Base-by-base conservation (phyloP, 1,140 invertebrate species). In the Drosophila suzukii region DNA sequence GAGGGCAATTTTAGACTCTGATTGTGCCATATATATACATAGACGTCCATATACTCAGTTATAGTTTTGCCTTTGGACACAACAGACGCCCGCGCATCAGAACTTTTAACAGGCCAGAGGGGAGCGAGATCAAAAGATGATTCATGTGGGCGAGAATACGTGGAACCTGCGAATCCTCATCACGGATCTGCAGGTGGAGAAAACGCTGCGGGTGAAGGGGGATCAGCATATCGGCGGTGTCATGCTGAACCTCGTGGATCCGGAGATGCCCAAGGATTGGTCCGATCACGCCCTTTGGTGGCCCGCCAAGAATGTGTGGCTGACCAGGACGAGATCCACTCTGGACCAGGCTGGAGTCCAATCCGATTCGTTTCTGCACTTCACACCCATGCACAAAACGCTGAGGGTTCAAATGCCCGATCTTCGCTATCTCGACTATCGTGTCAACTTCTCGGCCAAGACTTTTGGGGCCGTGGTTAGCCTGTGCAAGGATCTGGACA, bases 231-330 rank as follows among this genome's bases (percentile, higher is more conserved):
- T 99, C 92, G 99, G 99, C 57, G 98, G 98, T 78, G 97, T 99
- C 56, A 99, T 99, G 98, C 95, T 99, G 58, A 96, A 97, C 92
- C 95, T 99, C 53, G 99, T 99, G 53, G 98, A 99, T 92, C 97
- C 98, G 97, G 97, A 97, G 93, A 96, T 98, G 83, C 95, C 96
- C 2, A 96, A 98, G 93, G 98, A 99, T 93, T 99, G 98, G 98
- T 99, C 98, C 27, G 99, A 99, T 93, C 98, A 99, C 93, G 98
- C 97, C 0, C 94, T 99, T 0, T 99, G 99, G 98, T 99, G 99
- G 99, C 98, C 98, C 0, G 95, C 96, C 3, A 95, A 96, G 77
- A 99, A 99, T 93, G 95, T 95, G 76, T 99, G 99, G 99, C 94
- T 99, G 41, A 96, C 96, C 7, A 94, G 98, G 72, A 99, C 99